Conservation (phyloP, 37 sponge, comb jelly and placozoan species). For the Lycopodina hypogea region DNA sequence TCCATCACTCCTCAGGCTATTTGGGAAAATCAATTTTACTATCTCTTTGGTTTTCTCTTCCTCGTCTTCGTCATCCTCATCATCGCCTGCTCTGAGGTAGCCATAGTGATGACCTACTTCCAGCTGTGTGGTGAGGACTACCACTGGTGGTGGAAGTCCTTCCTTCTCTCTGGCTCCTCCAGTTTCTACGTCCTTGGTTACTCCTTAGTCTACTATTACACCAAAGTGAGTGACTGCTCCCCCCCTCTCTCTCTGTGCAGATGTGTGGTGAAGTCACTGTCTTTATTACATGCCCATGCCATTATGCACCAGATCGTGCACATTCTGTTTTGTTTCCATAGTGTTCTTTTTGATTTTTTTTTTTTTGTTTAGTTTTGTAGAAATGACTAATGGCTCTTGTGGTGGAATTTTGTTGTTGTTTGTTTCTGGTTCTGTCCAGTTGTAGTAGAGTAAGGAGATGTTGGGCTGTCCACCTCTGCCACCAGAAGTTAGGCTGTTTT, state of each 20-base stretch:
- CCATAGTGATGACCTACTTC: slow-evolving; percentile 96
- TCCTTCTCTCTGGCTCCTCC: slow-evolving; percentile 82
- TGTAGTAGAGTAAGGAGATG: too few relatives aligned
- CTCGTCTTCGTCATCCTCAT: slow-evolving; percentile 95
- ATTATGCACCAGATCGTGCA: too few relatives aligned
- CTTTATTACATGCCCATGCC: too few relatives aligned
- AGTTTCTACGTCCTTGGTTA: slow-evolving; percentile 89
- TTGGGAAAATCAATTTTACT: slow-evolving; percentile 99
- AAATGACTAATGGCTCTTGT: too few relatives aligned
- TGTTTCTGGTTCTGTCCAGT: too few relatives aligned
- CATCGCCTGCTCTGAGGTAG: slow-evolving; percentile 95
- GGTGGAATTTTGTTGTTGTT: too few relatives aligned
- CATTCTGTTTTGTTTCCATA: too few relatives aligned
- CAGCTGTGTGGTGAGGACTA: slow-evolving; percentile 97
- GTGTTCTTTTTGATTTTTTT: too few relatives aligned
- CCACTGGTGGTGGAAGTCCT: slow-evolving; percentile 99
- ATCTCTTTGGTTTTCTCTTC: slow-evolving; percentile 96
- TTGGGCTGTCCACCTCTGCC: too few relatives aligned
- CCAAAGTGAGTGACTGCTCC: slow-evolving; percentile 67
- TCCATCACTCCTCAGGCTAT: slow-evolving; percentile 71
- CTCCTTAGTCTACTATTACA: slow-evolving; percentile 87
- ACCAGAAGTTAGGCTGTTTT: too few relatives aligned
- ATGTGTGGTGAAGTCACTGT: background rate
- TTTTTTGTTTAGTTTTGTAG: too few relatives aligned
- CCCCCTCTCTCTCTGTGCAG: background rate